Percentiles rank a stretch among this genome's conserved stretches.
Conservation (phyloP, 2,797 vertebrate genomes). For the Centroberyx gerrardi region DNA sequence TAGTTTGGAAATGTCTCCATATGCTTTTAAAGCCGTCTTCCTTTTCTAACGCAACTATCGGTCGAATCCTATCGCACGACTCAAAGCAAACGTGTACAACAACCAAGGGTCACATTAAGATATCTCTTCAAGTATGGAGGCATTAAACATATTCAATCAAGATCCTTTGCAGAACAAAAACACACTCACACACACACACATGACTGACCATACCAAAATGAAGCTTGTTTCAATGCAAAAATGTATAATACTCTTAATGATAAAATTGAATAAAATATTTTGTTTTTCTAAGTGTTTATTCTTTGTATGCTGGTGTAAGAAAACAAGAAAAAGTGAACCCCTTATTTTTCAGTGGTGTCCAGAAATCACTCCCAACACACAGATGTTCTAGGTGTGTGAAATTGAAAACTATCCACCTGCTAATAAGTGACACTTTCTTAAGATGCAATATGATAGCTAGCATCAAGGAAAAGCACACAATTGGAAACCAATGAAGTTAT, state of each 20-base stretch:
- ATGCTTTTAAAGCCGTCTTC: slow-evolving; percentile 74
- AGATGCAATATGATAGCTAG: too few species aligned
- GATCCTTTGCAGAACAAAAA: slow-evolving; percentile 68
- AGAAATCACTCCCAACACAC: neutral
- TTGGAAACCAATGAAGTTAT: too few species aligned
- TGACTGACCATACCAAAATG: slow-evolving; percentile 75
- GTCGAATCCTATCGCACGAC: slow-evolving; percentile 52
- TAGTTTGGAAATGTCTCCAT: slow-evolving; percentile 72
- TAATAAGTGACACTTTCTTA: too few species aligned
- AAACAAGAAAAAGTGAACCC: neutral
- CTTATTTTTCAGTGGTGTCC: too few species aligned
- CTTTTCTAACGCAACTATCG: slow-evolving; percentile 72
- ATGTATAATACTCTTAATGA: slow-evolving; percentile 80
- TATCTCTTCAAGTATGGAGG: slow-evolving; percentile 59
- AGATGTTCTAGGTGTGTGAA: too few species aligned
- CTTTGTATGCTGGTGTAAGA: slow-evolving; percentile 6
- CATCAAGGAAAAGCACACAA: too few species aligned
- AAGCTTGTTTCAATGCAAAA: slow-evolving; percentile 84
- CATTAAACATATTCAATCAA: slow-evolving; percentile 70
- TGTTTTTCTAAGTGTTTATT: slow-evolving; percentile 77
- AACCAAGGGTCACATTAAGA: slow-evolving; percentile 41
- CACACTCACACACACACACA: slow-evolving; percentile 56
- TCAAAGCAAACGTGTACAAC: slow-evolving; percentile 51
- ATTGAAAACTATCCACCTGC: too few species aligned
- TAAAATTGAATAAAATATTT: slow-evolving; percentile 86